Percentiles rank a stretch among this genome's conserved stretches.
Conservation (phyloP, 2,113 vertebrate species). For the Chionomys nivalis region DNA sequence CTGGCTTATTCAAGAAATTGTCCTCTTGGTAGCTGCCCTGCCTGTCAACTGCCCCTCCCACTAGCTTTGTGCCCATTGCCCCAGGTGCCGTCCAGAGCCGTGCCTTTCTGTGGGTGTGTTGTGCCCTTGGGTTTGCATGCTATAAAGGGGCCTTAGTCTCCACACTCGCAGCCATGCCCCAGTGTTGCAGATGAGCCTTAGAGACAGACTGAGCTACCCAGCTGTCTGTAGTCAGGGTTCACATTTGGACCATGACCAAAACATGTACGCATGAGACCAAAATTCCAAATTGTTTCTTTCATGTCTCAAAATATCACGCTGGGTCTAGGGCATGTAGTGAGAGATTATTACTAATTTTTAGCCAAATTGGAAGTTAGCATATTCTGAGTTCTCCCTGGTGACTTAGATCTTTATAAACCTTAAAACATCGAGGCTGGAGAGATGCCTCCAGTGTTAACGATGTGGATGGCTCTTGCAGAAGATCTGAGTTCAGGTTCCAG, state of each 20-base stretch:
- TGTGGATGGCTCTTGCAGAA: background rate
- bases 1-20: constrained; percentile 53
- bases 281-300: constrained; percentile 64
- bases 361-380: constrained; percentile 45
- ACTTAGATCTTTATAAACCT: constrained; percentile 56
- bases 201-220: constrained; percentile 57
- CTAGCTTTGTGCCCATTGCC: background rate
- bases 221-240: constrained; percentile 47
- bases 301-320: constrained; percentile 47
- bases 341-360: constrained; percentile 69
- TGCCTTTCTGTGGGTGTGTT: background rate
- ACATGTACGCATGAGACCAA: constrained; percentile 63
- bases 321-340: constrained; percentile 18
- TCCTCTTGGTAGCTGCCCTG: constrained; percentile 23
- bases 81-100: background rate
- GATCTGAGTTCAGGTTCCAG: background rate
- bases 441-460: too few relatives aligned
- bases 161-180: constrained; percentile 46
- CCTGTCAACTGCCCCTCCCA: background rate
- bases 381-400: constrained; percentile 48
- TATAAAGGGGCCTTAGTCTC: constrained; percentile 42
- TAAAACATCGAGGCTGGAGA: background rate
- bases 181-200: constrained; percentile 38
- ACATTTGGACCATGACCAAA: constrained; percentile 69
- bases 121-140: constrained; percentile 31